These are phyloP conservation scores for Eospalax fontanierii DNA, from an alignment of 2,797 vertebrate species.

Conservation along the genomic window DNA sequence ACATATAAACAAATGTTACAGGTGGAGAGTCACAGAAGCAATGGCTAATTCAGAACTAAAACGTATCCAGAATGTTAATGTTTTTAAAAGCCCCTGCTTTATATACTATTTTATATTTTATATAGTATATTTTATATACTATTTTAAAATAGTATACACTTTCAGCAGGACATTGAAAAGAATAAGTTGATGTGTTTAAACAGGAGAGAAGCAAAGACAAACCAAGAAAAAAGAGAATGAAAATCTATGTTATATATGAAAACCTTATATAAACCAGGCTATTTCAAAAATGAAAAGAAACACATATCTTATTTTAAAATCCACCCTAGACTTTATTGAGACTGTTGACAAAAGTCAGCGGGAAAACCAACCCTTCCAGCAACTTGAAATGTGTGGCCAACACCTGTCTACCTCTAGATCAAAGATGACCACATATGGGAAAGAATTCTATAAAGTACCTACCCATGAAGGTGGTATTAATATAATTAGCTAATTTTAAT, in stretches of 20 bases:
- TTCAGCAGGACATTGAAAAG: background rate
- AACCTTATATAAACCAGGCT: constrained; percentile 45
- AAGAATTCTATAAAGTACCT: constrained; percentile 34
- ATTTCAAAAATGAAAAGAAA: constrained; percentile 41
- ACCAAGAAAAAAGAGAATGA: background rate
- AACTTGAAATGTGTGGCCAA: background rate
- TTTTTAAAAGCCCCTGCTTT: background rate
- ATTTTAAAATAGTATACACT: background rate
- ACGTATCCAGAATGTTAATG: background rate
- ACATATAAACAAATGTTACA: background rate
- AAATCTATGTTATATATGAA: background rate
- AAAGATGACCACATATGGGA: constrained; percentile 61
- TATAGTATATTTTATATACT: too few relatives aligned
- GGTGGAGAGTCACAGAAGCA: background rate
- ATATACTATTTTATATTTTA: too few relatives aligned
- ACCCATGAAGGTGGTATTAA: background rate
- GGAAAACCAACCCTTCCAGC: background rate
- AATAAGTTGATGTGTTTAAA: background rate
- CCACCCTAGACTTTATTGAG: constrained; percentile 28
- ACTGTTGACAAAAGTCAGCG: background rate
- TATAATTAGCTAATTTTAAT: constrained; percentile 74
- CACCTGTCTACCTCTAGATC: constrained; percentile 45
- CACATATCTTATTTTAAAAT: constrained; percentile 19
- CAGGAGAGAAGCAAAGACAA: background rate
- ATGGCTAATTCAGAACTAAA: background rate